Conservation (phyloP, 2,888 invertebrate genomes). For the Acleris emargana region DNA sequence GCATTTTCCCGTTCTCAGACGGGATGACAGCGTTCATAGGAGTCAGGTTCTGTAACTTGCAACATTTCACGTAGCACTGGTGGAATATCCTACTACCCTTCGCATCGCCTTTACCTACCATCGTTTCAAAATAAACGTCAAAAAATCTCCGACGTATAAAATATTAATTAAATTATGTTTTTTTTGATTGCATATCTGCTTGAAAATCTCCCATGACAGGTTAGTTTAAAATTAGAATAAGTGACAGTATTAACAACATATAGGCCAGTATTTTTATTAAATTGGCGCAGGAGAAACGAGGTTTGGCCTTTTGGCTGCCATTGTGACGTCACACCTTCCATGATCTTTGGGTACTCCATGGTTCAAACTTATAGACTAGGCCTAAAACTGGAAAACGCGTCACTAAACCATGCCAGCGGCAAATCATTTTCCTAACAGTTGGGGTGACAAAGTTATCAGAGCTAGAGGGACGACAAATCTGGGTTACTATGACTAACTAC, state of each 20-base stretch:
- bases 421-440: too few relatives aligned
- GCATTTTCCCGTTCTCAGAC: conserved; percentile 73
- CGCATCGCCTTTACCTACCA: conserved; percentile 73
- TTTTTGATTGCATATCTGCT: conserved; percentile 55
- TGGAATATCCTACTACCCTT: conserved; percentile 76
- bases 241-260: conserved; percentile 35
- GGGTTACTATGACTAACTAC: too few relatives aligned
- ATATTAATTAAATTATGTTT: conserved; percentile 52
- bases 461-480: too few relatives aligned
- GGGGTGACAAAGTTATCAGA: too few relatives aligned
- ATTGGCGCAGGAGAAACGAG: background rate
- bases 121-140: conserved; percentile 42
- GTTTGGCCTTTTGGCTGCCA: too few relatives aligned
- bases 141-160: conserved; percentile 44
- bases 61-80: conserved; percentile 78
- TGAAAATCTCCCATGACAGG: conserved; percentile 59
- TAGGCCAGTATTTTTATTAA: background rate
- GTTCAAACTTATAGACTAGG: too few relatives aligned
- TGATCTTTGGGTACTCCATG: too few relatives aligned
- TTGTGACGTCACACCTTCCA: too few relatives aligned
- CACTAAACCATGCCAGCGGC: too few relatives aligned
- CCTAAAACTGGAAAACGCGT: too few relatives aligned
- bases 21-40: conserved; percentile 70
- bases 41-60: conserved; percentile 76
- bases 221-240: conserved; percentile 63